phyloP scores from a whole-genome alignment of 2,888 invertebrate species.

The Nesidiocoris tenuis region DNA sequence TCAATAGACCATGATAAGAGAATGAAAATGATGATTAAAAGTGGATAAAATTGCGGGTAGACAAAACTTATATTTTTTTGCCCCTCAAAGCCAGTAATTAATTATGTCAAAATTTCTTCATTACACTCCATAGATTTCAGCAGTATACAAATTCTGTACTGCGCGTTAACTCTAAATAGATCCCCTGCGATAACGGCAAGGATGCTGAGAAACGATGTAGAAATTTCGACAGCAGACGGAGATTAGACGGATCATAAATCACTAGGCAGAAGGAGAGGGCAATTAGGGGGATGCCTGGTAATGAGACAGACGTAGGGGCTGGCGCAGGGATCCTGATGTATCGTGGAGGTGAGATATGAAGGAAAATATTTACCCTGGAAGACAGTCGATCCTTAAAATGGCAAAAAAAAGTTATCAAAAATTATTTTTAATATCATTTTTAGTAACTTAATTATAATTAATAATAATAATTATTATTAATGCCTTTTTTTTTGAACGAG shows the following conservation, averaged over 20 bases:
- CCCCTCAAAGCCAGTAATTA: no score
- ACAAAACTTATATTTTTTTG: no score
- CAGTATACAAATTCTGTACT: no score
- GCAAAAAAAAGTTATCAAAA: no score
- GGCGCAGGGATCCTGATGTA: slow-evolving; percentile 27
- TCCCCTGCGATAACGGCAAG: no score
- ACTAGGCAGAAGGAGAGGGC: slow-evolving; percentile 18
- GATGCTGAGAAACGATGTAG: background rate
- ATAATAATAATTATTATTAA: no score
- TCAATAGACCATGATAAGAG: background rate
- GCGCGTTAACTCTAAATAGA: background rate
- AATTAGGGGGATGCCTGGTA: slow-evolving; percentile 35
- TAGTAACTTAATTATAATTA: no score
- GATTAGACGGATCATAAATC: slow-evolving; percentile 36
- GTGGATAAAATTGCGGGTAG: background rate
- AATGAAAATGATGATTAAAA: background rate
- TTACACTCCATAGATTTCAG: no score
- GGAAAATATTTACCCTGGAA: background rate
- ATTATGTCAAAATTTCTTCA: no score
- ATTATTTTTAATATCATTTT: no score
- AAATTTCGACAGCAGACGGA: slow-evolving; percentile 9
- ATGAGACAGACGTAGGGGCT: slow-evolving; percentile 30
- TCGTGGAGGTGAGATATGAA: slow-evolving; percentile 4
- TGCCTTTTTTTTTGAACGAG: no score
- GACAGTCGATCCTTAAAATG: background rate